Conservation (phyloP, 2,797 vertebrate genomes). For the Eupleurogrammus muticus region DNA sequence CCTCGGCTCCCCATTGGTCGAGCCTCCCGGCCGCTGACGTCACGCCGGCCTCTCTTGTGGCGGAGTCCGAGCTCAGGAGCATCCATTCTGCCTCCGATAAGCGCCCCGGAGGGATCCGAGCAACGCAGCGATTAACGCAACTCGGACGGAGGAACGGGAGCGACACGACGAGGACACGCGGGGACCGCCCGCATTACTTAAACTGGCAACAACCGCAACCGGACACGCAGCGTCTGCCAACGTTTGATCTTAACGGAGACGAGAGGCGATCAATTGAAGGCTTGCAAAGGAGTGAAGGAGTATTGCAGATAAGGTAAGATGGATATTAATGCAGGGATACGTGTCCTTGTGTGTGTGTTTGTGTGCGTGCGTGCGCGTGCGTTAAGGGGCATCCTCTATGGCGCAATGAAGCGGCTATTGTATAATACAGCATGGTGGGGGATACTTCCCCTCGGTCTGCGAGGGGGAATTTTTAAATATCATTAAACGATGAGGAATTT, state of each 20-base stretch:
- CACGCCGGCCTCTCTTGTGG: conserved; percentile 75
- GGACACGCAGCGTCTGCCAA: conserved; percentile 14
- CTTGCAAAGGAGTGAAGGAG: conserved; percentile 10
- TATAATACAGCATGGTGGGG: conserved; percentile 66
- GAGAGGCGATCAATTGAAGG: not conserved
- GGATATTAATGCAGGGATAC: not conserved
- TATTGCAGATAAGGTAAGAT: conserved; percentile 55
- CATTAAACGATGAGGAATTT: not conserved
- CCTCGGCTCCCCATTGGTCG: conserved; percentile 74
- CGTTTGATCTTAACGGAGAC: conserved; percentile 20
- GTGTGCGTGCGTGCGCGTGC: conserved; percentile 11
- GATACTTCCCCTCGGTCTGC: conserved; percentile 42
- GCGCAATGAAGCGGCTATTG: conserved; percentile 51
- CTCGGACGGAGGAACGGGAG: conserved; percentile 39
- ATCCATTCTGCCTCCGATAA: conserved; percentile 69
- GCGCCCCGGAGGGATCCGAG: conserved; percentile 49
- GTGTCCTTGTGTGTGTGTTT: not conserved
- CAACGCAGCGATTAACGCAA: conserved; percentile 24
- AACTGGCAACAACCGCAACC: not conserved
- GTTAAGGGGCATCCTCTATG: conserved; percentile 42
- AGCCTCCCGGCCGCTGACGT: conserved; percentile 79
- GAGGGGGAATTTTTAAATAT: not conserved
- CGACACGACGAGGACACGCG: conserved; percentile 6
- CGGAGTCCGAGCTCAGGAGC: conserved; percentile 64
- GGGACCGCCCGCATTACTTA: conserved; percentile 12